Base-by-base conservation (phyloP, 2,797 vertebrate species). In the Bufotes viridis region DNA sequence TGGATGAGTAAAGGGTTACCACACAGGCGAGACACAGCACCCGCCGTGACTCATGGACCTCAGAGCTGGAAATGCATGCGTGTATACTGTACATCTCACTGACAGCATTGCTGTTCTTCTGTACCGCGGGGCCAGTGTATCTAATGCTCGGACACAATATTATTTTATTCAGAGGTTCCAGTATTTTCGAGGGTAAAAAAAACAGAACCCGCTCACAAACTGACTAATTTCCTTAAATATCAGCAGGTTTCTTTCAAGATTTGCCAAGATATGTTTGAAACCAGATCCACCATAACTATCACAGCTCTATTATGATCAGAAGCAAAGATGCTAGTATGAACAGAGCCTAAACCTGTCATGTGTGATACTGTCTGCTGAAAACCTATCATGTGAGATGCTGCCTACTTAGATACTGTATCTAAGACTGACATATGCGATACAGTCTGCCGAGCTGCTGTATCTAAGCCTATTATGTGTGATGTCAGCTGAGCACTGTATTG, bases 1-100 rank as follows among this genome's bases (percentile, higher is more conserved):
- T 29, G 69, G 29, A 49, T 72, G 70, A 72, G 70, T 72, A 72
- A 72, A 70, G 26, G 69, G 69, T 72, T 34, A 74, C 70, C 70
- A 20, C 70, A 74, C 2, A 8, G 70, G 20, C 17, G 70, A 7
- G 26, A 74, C 29, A 42, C 70, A 18, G 70, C 3, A 74, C 70
- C 70, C 70, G 12, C 8, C 4, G 70, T 74, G 29, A 74, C 70
- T 74, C 70, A 42, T 74, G 70, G 70, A 20, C 24, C 69, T 13
- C 69, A 42, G 69, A 34, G 29, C 26, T 34, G 69, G 69, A 74
- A 74, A 74, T 74, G 34, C 29, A 29, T 14, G 4, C 0, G 7
- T 24, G 67, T 69, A 14, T 69, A 6, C 2, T 69, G 67, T 69
- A 15, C 14, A 29, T 15, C 12, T 29, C 22, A 24, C 17, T 60